These are phyloP conservation scores for Cryptomyrus ogoouensis DNA, from an alignment of 2,113 vertebrate genomes.

Conservation along the genomic window DNA sequence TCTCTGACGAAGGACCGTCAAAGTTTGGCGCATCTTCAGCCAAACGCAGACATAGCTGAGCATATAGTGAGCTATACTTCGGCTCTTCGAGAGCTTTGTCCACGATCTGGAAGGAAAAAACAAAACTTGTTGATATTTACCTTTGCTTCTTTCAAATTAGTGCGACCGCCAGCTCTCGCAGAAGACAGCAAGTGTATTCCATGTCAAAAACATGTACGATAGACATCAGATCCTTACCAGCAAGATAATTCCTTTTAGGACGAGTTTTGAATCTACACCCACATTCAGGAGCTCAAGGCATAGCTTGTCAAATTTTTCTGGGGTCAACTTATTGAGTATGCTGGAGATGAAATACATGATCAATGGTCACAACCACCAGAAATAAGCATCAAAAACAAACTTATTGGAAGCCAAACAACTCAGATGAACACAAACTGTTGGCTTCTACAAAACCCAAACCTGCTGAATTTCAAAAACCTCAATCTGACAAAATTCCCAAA, in stretches of 20 bases:
- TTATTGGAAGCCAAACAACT: neutral
- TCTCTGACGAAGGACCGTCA: conserved; percentile 97
- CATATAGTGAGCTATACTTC: conserved; percentile 99
- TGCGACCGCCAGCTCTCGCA: neutral
- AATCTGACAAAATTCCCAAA: neutral
- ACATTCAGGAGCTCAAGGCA: conserved; percentile 99
- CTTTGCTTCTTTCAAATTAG: neutral
- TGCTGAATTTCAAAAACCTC: neutral
- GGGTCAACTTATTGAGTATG: conserved; percentile 99
- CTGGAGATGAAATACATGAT: conserved; percentile 46
- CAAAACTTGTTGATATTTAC: neutral
- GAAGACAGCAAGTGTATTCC: neutral
- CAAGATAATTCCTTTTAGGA: conserved; percentile 99
- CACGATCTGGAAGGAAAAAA: conserved; percentile 73
- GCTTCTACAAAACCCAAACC: neutral
- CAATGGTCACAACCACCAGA: neutral
- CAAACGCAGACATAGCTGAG: conserved; percentile 99
- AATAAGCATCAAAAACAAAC: neutral
- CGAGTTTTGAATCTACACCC: conserved; percentile 99
- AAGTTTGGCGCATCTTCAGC: conserved; percentile 99
- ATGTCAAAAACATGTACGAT: neutral
- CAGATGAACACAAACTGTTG: neutral
- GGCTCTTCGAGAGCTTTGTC: conserved; percentile 99
- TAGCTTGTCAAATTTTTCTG: conserved; percentile 99
- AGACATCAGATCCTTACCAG: conserved; percentile 70